Base-by-base conservation (phyloP, 2,888 invertebrate species). In the Heliconius cydno region DNA sequence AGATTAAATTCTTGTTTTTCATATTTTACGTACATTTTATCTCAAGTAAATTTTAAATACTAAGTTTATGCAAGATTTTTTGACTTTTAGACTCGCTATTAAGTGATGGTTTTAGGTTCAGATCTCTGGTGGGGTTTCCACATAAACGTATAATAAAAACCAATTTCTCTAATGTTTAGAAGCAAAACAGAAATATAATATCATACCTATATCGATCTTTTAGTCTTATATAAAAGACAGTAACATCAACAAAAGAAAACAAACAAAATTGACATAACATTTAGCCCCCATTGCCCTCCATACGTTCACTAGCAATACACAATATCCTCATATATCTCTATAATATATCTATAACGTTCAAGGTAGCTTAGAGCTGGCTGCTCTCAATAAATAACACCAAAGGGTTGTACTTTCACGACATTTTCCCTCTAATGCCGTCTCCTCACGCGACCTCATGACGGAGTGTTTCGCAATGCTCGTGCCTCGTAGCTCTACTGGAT, bases 331-430 rank as follows among this genome's bases (percentile, higher is more conserved):
- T 72, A 72, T 68, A 60, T 79, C 72, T 79, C 15, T 76, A 67
- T 68, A 81, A 71, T 30, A 75, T 65, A 66, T 75, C 46, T 80
- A 80, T 80, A 77, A 19, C 60, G 63, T 80, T 57, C 73, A 81
- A 46, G 71, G 76, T 67, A 79, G 74, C 80, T 82, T 80, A 78
- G 78, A 80, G 71, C 88, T 86, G 86, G 87, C 86, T 88, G 87
- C 86, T 87, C 88, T 88, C 90, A 85, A 94, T 94, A 94, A 93
- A 94, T 93, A 92, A 93, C 92, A 88, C 89, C 90, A 91, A 92
- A 93, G 93, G 92, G 93, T 93, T 92, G 82, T 79, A 76, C 77
- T 80, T 78, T 72, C 78, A 78, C 81, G 82, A 83, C 82, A 79
- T 87, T 86, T 86, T 82, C 84, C 83, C 85, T 88, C 89, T 94